Evolutionary conservation across 2,797 vertebrate species (phyloP).

Genomic region (Gephyroberyx darwinii): DNA sequence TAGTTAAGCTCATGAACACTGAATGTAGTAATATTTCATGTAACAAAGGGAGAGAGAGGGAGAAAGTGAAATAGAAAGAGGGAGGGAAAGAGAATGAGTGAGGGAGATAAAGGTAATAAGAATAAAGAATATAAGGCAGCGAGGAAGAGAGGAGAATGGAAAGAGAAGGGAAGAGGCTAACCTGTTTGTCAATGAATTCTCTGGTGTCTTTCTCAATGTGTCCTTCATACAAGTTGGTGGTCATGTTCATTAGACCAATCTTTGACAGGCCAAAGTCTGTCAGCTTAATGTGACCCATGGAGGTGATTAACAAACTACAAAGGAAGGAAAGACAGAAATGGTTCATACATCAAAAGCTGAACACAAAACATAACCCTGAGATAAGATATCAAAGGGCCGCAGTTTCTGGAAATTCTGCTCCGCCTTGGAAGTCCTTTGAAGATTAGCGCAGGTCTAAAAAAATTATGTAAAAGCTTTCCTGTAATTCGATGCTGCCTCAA

Average conservation of each 20-base stretch:
- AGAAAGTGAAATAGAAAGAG: not conserved
- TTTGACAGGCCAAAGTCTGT: constrained; percentile 95
- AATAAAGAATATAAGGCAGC: not conserved
- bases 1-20: not conserved
- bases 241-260: constrained; percentile 96
- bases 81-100: not conserved
- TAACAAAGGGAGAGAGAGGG: not conserved
- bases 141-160: not conserved
- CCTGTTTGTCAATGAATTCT: constrained; percentile 95
- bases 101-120: not conserved
- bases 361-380: constrained; percentile 9
- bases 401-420: constrained; percentile 9
- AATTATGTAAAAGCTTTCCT: constrained; percentile 37
- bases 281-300: constrained; percentile 95
- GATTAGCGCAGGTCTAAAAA: constrained; percentile 9
- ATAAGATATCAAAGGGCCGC: constrained; percentile 37
- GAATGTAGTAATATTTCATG: not conserved
- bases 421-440: constrained; percentile 32
- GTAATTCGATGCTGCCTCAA: constrained; percentile 7
- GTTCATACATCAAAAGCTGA: constrained; percentile 36
- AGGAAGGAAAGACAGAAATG: constrained; percentile 32
- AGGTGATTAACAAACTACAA: constrained; percentile 91
- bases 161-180: constrained; percentile 31
- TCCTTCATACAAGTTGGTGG: constrained; percentile 94
- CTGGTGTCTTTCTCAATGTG: constrained; percentile 95